These are phyloP conservation scores for Alethe castanea DNA, from an alignment of 2,113 vertebrate species.

Conservation along the genomic window DNA sequence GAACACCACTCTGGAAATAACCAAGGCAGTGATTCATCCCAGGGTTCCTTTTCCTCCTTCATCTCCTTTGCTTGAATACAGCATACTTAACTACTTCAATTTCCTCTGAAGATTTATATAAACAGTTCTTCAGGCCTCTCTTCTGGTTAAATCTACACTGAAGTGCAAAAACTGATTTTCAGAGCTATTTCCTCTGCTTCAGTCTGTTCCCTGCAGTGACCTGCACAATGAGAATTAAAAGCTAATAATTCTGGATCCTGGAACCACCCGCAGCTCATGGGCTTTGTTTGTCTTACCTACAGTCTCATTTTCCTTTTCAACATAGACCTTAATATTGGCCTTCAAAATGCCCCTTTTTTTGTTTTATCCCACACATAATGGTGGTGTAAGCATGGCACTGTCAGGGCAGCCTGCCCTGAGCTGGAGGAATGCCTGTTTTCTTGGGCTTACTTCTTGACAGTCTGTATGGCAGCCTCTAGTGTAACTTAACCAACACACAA, in stretches of 20 bases:
- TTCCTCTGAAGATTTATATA: constrained; percentile 19
- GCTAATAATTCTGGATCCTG: background rate
- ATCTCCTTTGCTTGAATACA: background rate
- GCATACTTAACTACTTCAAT: constrained; percentile 3
- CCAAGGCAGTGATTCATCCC: constrained; percentile 10
- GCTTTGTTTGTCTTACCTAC: background rate
- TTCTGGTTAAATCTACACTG: background rate
- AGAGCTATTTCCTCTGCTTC: background rate
- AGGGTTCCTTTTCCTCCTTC: constrained; percentile 8
- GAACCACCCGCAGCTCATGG: background rate
- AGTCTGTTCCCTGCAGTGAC: background rate
- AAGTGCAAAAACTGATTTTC: background rate
- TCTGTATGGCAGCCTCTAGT: background rate
- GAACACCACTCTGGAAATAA: constrained; percentile 26
- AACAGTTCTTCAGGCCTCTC: background rate
- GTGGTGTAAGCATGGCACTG: background rate
- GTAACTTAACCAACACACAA: background rate
- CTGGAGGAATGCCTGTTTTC: background rate
- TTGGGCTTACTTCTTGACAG: background rate
- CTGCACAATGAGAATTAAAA: background rate
- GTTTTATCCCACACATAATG: background rate
- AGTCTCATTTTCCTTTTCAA: background rate
- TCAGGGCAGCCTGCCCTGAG: background rate
- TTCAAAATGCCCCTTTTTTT: background rate
- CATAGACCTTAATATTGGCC: background rate